phyloP scores from a whole-genome alignment of 1,140 invertebrate species.

The Tigriopus japonicus region DNA sequence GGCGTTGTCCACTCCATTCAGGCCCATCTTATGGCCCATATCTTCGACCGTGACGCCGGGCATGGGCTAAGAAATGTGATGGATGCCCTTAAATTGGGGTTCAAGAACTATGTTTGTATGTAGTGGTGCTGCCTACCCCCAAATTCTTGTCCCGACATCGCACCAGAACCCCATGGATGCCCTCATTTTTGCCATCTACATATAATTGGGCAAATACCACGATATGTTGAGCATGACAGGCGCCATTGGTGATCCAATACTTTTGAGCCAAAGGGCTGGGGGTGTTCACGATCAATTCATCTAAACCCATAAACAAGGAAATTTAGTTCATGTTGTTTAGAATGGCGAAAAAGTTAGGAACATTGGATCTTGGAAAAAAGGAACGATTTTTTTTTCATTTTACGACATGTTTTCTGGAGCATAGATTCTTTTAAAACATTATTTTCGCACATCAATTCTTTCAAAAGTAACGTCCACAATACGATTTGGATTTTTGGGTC shows the following conservation, averaged over 20 bases:
- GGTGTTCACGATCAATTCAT: constrained; percentile 21
- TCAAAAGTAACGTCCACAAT: too few relatives aligned
- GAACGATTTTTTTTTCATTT: too few relatives aligned
- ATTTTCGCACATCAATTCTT: too few relatives aligned
- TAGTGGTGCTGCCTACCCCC: too few relatives aligned
- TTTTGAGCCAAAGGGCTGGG: constrained; percentile 21
- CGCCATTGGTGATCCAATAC: constrained; percentile 24
- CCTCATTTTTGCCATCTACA: constrained; percentile 19
- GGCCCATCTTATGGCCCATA: constrained; percentile 22
- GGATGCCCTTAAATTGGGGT: too few relatives aligned
- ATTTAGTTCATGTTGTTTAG: too few relatives aligned
- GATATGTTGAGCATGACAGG: constrained; percentile 22
- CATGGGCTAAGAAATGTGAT: neutral
- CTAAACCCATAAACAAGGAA: neutral
- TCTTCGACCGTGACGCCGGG: constrained; percentile 21
- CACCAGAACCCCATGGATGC: constrained; percentile 21
- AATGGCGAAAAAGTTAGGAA: too few relatives aligned
- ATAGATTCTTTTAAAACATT: too few relatives aligned
- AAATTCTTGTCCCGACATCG: constrained; percentile 20
- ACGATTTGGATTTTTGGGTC: too few relatives aligned
- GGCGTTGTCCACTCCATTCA: constrained; percentile 23
- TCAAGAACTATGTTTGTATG: too few relatives aligned
- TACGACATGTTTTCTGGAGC: too few relatives aligned
- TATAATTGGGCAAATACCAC: constrained; percentile 21
- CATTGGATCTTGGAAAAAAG: too few relatives aligned